A percentile compares a stretch with the other conserved stretches of the same genome.
Evolutionary conservation across 2,797 vertebrate genomes (phyloP).

Genomic region (Aselliscus stoliczkanus): DNA sequence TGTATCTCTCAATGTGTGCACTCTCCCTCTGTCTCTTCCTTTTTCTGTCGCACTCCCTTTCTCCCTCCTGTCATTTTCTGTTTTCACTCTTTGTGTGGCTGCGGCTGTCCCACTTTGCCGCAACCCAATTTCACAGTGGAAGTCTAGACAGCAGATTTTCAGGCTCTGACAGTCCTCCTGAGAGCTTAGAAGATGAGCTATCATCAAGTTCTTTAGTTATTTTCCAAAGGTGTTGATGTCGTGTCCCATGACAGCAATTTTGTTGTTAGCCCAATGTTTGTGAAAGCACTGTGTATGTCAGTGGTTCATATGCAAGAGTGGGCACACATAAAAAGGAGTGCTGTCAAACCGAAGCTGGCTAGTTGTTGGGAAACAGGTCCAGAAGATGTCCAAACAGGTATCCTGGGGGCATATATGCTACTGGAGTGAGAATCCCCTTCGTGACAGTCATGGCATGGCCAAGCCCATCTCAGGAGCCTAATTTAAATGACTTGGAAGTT

Average conservation of each 20-base stretch:
- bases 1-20: not conserved
- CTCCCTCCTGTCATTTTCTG: not conserved
- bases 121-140: not conserved
- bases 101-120: too few relatives aligned
- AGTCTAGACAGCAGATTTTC: not conserved
- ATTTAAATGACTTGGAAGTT: not conserved
- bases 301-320: not conserved
- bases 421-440: not conserved
- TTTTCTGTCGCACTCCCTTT: too few relatives aligned
- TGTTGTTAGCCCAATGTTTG: not conserved
- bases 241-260: not conserved
- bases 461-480: not conserved
- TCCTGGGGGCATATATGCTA: too few relatives aligned
- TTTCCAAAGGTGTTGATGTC: not conserved
- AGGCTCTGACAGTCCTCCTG: not conserved
- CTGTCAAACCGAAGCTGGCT: not conserved
- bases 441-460: rapidly evolving
- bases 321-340: not conserved
- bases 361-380: not conserved
- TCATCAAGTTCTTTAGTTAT: not conserved
- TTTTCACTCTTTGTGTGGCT: too few relatives aligned
- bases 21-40: rapidly evolving
- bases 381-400: rapidly evolving
- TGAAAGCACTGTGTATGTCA: not conserved
- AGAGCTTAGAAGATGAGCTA: not conserved